These are phyloP conservation scores for Corythornis cristatus DNA, from an alignment of 2,113 vertebrate genomes.

Conservation along the genomic window DNA sequence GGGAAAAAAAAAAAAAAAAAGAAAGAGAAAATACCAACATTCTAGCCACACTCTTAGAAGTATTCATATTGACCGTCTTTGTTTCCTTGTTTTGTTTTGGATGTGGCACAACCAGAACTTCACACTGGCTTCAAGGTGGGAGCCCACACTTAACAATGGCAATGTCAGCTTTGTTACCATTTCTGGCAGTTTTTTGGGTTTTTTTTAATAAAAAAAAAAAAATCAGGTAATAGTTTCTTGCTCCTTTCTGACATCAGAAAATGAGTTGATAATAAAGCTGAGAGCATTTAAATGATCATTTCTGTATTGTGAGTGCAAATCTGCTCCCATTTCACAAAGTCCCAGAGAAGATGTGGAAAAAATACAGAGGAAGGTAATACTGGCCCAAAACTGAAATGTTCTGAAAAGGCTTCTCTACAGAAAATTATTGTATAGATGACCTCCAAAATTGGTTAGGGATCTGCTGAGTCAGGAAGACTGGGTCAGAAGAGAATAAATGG, in stretches of 20 bases:
- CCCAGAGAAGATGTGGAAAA: neutral
- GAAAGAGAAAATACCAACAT: neutral
- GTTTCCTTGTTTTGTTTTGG: neutral
- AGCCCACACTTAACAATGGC: neutral
- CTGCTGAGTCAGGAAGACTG: neutral
- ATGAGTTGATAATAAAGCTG: neutral
- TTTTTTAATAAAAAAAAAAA: no score
- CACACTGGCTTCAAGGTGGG: neutral
- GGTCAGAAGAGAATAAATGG: neutral
- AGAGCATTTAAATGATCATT: neutral
- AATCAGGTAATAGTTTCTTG: neutral
- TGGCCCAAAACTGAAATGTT: neutral
- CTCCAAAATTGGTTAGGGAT: neutral
- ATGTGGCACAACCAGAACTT: neutral
- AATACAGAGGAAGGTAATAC: neutral
- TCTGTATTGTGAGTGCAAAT: neutral
- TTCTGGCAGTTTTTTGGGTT: neutral
- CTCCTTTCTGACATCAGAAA: neutral
- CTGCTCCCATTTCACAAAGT: neutral
- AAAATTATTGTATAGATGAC: neutral
- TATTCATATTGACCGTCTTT: neutral
- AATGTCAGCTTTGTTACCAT: neutral
- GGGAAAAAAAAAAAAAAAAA: constrained; percentile 6
- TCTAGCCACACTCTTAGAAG: neutral
- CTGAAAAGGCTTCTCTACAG: neutral